phyloP scores from a whole-genome alignment of 2,888 invertebrate species.

The Allygus modestus region DNA sequence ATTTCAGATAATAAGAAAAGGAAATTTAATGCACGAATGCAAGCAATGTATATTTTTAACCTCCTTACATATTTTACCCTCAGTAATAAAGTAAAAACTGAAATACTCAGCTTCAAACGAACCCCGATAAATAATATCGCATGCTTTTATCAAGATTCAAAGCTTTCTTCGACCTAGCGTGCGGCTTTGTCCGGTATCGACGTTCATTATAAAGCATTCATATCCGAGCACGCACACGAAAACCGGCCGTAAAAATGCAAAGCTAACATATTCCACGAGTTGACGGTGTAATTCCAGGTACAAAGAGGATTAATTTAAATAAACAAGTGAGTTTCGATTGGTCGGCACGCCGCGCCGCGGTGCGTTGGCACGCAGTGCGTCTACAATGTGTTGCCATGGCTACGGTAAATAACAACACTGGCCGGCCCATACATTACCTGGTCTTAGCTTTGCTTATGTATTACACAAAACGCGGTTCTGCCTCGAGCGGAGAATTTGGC shows the following conservation, averaged over 20 bases:
- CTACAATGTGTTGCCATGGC: slow-evolving; percentile 52
- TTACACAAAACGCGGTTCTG: too few relatives aligned
- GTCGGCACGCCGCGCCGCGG: slow-evolving; percentile 36
- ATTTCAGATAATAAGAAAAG: too few relatives aligned
- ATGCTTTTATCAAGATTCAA: slow-evolving; percentile 14
- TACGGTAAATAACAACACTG: slow-evolving; percentile 31
- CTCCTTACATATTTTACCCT: too few relatives aligned
- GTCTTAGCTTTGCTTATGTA: not conserved
- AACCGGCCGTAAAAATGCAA: slow-evolving; percentile 33
- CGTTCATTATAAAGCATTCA: slow-evolving; percentile 20
- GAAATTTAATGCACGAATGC: too few relatives aligned
- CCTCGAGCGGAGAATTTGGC: too few relatives aligned
- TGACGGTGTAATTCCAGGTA: slow-evolving; percentile 32
- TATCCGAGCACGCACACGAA: slow-evolving; percentile 27
- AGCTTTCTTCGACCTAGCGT: not conserved
- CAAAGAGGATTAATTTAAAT: slow-evolving; percentile 55
- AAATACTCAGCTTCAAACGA: not conserved
- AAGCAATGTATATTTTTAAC: too few relatives aligned
- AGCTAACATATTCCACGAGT: slow-evolving; percentile 41
- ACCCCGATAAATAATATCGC: slow-evolving; percentile 31
- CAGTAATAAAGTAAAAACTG: too few relatives aligned
- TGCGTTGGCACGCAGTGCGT: slow-evolving; percentile 41
- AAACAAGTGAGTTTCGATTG: slow-evolving; percentile 58
- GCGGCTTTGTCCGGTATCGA: not conserved
- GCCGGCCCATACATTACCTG: not conserved